Evolutionary conservation across 2,797 vertebrate genomes (phyloP).

Genomic region (Tauraco hartlaubi): DNA sequence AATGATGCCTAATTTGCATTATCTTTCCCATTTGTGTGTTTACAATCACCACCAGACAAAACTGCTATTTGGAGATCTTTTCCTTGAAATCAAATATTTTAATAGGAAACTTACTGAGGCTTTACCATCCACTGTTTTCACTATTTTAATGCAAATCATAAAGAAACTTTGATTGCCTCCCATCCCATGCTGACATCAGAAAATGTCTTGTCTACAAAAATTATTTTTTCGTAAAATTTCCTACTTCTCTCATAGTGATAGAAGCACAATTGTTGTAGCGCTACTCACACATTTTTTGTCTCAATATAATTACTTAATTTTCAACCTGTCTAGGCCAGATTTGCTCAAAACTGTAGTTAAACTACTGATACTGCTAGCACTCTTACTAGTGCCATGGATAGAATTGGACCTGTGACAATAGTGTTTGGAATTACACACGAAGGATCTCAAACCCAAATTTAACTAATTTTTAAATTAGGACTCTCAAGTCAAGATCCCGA

Average conservation of each 20-base stretch:
- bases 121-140: background rate
- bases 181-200: background rate
- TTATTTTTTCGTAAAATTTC: background rate
- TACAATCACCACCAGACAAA: background rate
- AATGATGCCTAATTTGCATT: background rate
- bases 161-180: background rate
- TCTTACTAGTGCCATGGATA: background rate
- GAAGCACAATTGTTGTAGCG: background rate
- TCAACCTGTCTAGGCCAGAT: background rate
- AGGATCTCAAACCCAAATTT: background rate
- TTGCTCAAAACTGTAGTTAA: background rate
- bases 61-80: background rate
- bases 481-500: background rate
- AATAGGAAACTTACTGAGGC: background rate
- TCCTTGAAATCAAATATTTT: background rate
- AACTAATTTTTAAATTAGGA: background rate
- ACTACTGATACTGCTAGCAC: background rate
- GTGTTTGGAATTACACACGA: background rate
- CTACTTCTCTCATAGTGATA: background rate
- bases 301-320: background rate
- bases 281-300: background rate
- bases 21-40: background rate
- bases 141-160: background rate
- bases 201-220: background rate
- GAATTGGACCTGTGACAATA: accelerated